Conservation (phyloP, 1,140 invertebrate genomes). For the Caenorhabditis briggsae region DNA sequence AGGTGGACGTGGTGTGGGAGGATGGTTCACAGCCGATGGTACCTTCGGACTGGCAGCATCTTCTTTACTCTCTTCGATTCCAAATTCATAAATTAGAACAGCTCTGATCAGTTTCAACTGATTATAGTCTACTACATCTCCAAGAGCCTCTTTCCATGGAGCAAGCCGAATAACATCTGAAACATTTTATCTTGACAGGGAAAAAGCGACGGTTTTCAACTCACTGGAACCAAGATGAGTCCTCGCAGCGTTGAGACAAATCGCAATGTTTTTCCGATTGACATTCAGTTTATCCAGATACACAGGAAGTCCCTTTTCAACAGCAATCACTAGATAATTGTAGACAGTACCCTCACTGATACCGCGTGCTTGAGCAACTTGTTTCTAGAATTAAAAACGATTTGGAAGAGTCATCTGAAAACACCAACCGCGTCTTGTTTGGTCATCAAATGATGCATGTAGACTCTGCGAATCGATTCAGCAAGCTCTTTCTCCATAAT, state of each 20-base stretch:
- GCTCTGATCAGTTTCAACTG: constrained; percentile 33
- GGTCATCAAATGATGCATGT: neutral
- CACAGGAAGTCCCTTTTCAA: constrained; percentile 11
- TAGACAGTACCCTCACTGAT: constrained; percentile 29
- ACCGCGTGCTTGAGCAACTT: neutral
- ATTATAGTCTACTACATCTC: constrained; percentile 2
- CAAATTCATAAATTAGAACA: constrained; percentile 17
- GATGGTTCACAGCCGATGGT: neutral
- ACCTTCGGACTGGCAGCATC: too few species aligned
- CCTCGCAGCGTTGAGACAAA: constrained; percentile 6
- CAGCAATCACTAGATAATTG: constrained; percentile 13
- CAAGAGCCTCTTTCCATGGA: constrained; percentile 13
- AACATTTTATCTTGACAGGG: neutral
- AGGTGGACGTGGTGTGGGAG: neutral
- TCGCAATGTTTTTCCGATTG: neutral
- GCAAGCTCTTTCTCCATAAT: constrained; percentile 19
- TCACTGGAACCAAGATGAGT: constrained; percentile 16
- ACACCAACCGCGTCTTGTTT: neutral
- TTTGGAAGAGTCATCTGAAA: neutral
- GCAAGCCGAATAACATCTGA: constrained; percentile 7
- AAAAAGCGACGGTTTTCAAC: neutral
- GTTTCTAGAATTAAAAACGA: constrained; percentile 6
- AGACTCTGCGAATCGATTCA: neutral
- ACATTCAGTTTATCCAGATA: constrained; percentile 31
- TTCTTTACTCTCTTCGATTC: neutral